Base-by-base conservation (phyloP, 2,113 vertebrate genomes). In the Brachypteracias leptosomus region DNA sequence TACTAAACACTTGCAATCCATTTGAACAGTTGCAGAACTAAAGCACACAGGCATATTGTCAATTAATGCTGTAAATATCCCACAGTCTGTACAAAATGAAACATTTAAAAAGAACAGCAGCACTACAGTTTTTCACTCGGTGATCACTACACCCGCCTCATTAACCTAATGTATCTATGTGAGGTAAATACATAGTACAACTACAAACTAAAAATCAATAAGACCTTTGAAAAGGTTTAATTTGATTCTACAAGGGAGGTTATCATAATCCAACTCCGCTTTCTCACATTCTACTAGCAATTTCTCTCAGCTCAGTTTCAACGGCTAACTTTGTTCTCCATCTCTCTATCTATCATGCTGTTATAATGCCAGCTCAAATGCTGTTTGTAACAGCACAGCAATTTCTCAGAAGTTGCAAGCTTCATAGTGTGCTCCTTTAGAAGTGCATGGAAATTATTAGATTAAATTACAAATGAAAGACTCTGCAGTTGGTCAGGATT, bases 401-500 rank as follows among this genome's bases (percentile, higher is more conserved):
- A 97, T 97, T 96, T 75, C 88, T 94, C 96, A 96, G 76, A 97
- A 97, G 95, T 94, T 96, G 77, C 88, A 75, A 96, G 96, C 92
- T 86, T 95, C 95, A 54, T 78, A 88, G 95, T 6, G 74, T 47
- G 97, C 51, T 93, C 92, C 90, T 97, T 97, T 57, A 94, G 95
- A 97, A 97, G 96, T 89, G 71, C 91, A 96, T 55, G 68, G 94
- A 98, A 98, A 98, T 98, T 97, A 98, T 98, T 96, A 98, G 95
- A 97, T 98, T 97, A 97, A 97, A 95, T 97, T 97, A 97, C 96
- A 96, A 97, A 97, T 95, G 90, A 97, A 97, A 97, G 96, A 72
- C 96, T 90, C 96, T 49, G 85, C 94, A 80, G 97, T 89, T 59
- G 96, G 97, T 90, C 78, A 78, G 92, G 95, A 89, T 90, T 81